phyloP scores from a whole-genome alignment of 2,113 vertebrate species.

The Nannospalax galili region DNA sequence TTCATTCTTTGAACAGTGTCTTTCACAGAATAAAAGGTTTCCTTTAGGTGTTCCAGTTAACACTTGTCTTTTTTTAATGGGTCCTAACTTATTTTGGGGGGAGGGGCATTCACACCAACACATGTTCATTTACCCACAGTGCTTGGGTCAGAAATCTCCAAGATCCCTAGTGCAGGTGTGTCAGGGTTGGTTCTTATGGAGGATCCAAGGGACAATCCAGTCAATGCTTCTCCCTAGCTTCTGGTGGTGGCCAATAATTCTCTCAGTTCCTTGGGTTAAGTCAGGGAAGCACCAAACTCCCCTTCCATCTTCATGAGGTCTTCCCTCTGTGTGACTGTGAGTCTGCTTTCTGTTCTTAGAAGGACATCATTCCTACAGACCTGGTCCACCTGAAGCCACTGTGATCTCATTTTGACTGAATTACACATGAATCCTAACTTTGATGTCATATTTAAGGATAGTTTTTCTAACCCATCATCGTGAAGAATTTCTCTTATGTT shows the following conservation, averaged over 20 bases:
- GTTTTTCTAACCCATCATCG: not conserved
- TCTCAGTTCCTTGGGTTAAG: accelerated
- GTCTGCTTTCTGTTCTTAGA: not conserved
- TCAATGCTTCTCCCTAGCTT: not conserved
- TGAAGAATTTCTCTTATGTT: slow-evolving; percentile 7
- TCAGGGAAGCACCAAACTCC: not conserved
- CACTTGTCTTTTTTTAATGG: not conserved
- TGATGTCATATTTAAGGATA: not conserved
- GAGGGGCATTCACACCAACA: not conserved
- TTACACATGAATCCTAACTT: not conserved
- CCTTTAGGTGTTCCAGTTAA: not conserved
- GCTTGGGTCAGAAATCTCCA: not conserved
- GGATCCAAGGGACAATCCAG: not conserved
- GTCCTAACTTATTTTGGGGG: too few species aligned
- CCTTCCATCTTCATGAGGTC: too few species aligned
- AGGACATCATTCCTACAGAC: not conserved
- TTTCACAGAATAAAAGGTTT: not conserved
- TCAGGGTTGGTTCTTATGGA: not conserved
- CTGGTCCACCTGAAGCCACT: not conserved
- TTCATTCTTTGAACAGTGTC: not conserved
- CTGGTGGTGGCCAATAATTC: accelerated
- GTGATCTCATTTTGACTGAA: not conserved
- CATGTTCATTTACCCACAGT: not conserved
- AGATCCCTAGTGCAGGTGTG: too few species aligned
- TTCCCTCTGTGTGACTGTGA: not conserved